Conservation (phyloP, 2,888 invertebrate genomes). For the Lycaena phlaeas region DNA sequence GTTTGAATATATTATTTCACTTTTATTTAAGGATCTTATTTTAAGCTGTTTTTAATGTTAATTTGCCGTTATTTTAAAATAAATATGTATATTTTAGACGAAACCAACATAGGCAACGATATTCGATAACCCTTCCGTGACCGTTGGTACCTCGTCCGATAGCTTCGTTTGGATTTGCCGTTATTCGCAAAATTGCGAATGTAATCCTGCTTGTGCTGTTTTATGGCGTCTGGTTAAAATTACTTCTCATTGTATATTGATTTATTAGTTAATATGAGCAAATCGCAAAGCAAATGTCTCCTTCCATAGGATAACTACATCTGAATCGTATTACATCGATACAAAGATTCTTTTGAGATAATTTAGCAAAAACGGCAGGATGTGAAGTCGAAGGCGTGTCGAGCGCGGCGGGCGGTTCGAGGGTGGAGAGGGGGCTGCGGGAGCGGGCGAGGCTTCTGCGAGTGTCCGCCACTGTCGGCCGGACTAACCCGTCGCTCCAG, state of each 20-base stretch:
- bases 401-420: constrained; percentile 26
- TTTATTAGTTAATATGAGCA: background rate
- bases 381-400: constrained; percentile 58
- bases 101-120: constrained; percentile 35
- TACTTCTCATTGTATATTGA: constrained; percentile 13
- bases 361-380: constrained; percentile 62
- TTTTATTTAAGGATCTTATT: background rate
- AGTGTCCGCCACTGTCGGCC: constrained; percentile 67
- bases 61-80: background rate
- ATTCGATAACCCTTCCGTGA: constrained; percentile 56
- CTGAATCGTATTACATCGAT: constrained; percentile 23
- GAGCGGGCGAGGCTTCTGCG: constrained; percentile 48
- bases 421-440: constrained; percentile 22
- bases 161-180: constrained; percentile 56
- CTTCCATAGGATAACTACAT: constrained; percentile 2
- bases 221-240: constrained; percentile 18
- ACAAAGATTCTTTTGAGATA: constrained; percentile 50
- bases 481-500: constrained; percentile 72
- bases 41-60: background rate
- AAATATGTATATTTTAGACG: background rate
- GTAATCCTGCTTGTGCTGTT: constrained; percentile 43
- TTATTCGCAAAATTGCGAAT: constrained; percentile 57
- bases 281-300: constrained; percentile 2
- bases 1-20: background rate
- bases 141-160: constrained; percentile 43